Evolutionary conservation across 2,113 vertebrate genomes (phyloP).

Genomic region (Corynorhinus townsendii): DNA sequence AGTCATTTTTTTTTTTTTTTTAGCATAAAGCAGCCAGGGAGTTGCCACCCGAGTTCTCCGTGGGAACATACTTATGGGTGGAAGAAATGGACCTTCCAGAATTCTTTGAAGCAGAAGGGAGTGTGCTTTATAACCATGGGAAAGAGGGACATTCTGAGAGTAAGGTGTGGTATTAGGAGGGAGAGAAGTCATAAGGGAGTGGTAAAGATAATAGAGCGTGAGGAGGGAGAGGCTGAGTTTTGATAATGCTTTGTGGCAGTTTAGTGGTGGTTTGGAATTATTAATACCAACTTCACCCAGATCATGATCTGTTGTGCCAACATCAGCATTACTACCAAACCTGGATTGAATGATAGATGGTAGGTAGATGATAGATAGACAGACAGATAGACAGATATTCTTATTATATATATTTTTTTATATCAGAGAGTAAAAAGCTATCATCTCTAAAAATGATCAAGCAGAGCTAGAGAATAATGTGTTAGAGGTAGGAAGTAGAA

Average conservation of each 20-base stretch:
- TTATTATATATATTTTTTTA: background rate
- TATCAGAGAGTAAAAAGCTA: background rate
- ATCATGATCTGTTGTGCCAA: background rate
- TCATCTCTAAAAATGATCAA: background rate
- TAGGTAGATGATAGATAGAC: background rate
- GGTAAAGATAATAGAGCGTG: background rate
- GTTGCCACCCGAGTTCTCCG: background rate
- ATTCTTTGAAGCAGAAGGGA: constrained; percentile 34
- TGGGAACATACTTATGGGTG: background rate
- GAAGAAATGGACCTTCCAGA: background rate
- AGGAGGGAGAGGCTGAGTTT: background rate
- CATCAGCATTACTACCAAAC: background rate
- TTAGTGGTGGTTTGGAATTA: background rate
- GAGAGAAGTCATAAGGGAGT: background rate
- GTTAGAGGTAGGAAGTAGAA: background rate
- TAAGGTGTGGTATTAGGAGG: background rate
- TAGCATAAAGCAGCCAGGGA: background rate
- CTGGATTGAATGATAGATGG: background rate
- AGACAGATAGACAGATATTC: background rate
- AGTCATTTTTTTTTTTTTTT: background rate
- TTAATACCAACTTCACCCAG: background rate
- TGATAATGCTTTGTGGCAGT: background rate
- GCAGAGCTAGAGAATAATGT: background rate
- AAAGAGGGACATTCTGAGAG: background rate
- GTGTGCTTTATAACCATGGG: background rate